Evolutionary conservation across 2,113 vertebrate genomes (phyloP).

Genomic region (Eurypyga helias): DNA sequence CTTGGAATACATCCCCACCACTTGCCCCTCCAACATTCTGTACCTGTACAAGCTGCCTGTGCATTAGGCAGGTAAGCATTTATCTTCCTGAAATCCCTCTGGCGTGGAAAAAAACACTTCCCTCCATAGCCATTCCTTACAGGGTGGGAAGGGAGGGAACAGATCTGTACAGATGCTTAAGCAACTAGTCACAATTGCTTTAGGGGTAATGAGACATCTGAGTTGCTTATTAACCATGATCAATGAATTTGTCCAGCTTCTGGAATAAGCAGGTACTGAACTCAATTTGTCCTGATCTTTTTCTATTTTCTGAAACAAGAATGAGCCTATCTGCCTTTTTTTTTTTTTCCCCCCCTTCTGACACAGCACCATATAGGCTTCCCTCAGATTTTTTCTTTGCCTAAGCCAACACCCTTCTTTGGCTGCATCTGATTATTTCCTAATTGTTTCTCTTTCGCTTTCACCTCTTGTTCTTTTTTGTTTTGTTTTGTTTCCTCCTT

Average conservation of each 20-base stretch:
- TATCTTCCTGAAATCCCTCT: background rate
- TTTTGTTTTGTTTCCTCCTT: background rate
- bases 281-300: background rate
- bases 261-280: background rate
- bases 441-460: slow-evolving; percentile 14
- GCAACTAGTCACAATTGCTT: background rate
- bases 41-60: background rate
- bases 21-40: background rate
- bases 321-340: background rate
- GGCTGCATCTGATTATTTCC: background rate
- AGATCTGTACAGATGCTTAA: background rate
- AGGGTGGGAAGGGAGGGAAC: background rate
- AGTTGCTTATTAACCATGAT: background rate
- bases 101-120: background rate
- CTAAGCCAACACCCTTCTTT: background rate
- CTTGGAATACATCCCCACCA: background rate
- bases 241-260: background rate
- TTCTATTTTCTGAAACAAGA: background rate
- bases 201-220: background rate
- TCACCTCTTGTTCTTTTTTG: background rate
- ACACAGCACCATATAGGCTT: background rate
- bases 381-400: slow-evolving; percentile 11
- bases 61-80: background rate
- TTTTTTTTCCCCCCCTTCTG: background rate
- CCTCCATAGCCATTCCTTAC: background rate